These are phyloP conservation scores for Callithrix jacchus DNA, from an alignment of 2,113 vertebrate genomes.

Conservation along the genomic window DNA sequence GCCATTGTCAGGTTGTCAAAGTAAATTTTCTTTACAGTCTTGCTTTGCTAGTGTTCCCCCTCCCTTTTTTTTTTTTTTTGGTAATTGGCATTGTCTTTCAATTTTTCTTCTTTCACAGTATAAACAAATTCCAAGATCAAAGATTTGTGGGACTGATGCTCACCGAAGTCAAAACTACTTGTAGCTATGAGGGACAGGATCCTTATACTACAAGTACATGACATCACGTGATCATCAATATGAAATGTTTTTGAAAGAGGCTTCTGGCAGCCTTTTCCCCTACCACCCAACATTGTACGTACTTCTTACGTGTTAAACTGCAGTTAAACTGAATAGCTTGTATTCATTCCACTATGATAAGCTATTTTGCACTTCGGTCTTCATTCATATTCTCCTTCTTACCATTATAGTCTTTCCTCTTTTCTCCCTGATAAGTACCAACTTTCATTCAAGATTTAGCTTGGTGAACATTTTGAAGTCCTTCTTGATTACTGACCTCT, in stretches of 20 bases:
- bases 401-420: not conserved
- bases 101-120: not conserved
- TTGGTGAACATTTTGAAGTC: not conserved
- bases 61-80: not conserved
- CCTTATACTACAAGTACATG: not conserved
- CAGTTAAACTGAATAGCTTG: not conserved
- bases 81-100: not conserved
- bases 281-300: not conserved
- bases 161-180: not conserved
- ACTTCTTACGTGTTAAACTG: not conserved
- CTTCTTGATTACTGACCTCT: conserved; percentile 9
- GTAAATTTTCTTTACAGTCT: conserved; percentile 35
- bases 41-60: conserved; percentile 15
- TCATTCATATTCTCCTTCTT: conserved; percentile 30
- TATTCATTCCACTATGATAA: not conserved
- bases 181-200: not conserved
- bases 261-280: not conserved
- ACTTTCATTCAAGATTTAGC: conserved; percentile 20
- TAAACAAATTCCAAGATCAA: conserved; percentile 15
- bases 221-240: not conserved
- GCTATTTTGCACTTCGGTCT: not conserved
- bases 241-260: not conserved
- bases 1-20: not conserved
- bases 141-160: not conserved
- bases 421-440: not conserved